Evolutionary conservation across 2,888 invertebrate genomes (phyloP), one percentile per base, ranked within the genome.

Genomic region (Gryllus longicercus): DNA sequence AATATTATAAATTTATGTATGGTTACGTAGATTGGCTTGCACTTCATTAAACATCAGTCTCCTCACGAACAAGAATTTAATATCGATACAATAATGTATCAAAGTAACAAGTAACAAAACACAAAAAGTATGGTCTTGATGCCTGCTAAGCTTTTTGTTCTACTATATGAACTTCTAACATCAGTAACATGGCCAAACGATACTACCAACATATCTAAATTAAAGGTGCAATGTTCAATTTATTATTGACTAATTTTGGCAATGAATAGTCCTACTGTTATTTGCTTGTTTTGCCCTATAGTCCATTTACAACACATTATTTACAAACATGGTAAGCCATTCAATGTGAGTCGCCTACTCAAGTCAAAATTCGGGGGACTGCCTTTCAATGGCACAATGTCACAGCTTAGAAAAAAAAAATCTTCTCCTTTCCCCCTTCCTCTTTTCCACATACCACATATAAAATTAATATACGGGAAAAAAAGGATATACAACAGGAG

Each of bases 311-410:
- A 82, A 82, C 81, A 82, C 82, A 81, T 81, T 82, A 82, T 81
- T 77, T 81, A 83, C 81, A 82, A 83, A 80, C 81, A 81, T 81
- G 81, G 83, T 81, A 82, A 82, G 82, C 83, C 82, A 82, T 81
- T 83, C 82, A 80, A 81, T 82, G 81, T 81, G 81, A 83, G 81
- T 81, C 80, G 82, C 82, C 82, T 81, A 83, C 82, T 81, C 81
- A 79, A 80, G 80, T 49, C 77, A 77, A 49, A 77, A 49, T n/a
- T n/a, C 25, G 38, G n/a, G 25, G 77, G 49, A 77, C 18, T 14
- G 76, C 38, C n/a, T n/a, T 49, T 49, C 77, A 23, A 77, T 49
- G 49, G 49, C 49, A 49, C 49, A 49, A 21, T 50, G 49, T 50
- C 49, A 38, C 77, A 49, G 50, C 50, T 18, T 50, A 75, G 75